Percentiles rank a stretch among this genome's conserved stretches.
Evolutionary conservation across 2,888 invertebrate species (phyloP).

Genomic region (Dione juno): DNA sequence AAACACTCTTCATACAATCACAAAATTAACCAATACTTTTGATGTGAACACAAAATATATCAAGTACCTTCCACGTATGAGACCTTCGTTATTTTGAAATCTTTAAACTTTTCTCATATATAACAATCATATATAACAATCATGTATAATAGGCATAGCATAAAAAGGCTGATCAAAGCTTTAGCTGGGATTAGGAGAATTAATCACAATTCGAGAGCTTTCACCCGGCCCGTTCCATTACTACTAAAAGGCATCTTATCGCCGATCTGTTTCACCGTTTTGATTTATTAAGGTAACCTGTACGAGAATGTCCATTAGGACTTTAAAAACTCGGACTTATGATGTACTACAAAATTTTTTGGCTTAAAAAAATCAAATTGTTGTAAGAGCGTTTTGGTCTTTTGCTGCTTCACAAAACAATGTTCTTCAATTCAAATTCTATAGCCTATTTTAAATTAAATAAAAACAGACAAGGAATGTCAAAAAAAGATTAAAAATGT

Average conservation of each 20-base stretch:
- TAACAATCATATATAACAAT: not conserved
- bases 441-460: no score
- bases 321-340: conserved; percentile 21
- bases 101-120: not conserved
- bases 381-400: no score
- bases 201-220: conserved; percentile 43
- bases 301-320: conserved; percentile 39
- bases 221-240: conserved; percentile 58
- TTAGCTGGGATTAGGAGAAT: conserved; percentile 42
- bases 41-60: not conserved
- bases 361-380: not conserved
- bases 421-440: no score
- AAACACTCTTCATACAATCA: not conserved
- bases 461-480: no score
- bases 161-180: conserved; percentile 41
- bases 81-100: not conserved
- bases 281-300: conserved; percentile 66
- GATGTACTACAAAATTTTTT: not conserved
- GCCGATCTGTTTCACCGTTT: conserved; percentile 61
- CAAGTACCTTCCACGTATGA: not conserved
- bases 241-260: conserved; percentile 65
- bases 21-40: not conserved
- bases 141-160: conserved; percentile 23
- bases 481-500: no score
- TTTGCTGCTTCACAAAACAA: no score